These are phyloP conservation scores for Netelia virgata DNA, from an alignment of 2,888 invertebrate species.

Conservation along the genomic window DNA sequence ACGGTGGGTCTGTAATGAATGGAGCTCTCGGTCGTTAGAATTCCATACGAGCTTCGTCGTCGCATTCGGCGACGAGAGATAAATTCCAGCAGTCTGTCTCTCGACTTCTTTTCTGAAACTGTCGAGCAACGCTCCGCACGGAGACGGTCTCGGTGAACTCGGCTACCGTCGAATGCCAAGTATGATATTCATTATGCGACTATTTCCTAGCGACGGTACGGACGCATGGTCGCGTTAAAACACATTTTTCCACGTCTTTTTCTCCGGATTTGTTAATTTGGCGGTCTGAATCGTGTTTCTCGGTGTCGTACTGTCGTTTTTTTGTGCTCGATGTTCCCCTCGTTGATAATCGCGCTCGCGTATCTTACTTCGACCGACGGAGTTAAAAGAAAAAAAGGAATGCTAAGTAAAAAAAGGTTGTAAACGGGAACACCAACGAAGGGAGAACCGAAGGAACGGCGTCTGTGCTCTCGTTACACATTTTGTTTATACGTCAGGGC, in stretches of 20 bases:
- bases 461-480: conserved; percentile 56
- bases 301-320: conserved; percentile 1
- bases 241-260: conserved; percentile 28
- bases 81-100: conserved; percentile 56
- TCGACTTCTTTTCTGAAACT: conserved; percentile 19
- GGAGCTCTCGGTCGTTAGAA: conserved; percentile 54
- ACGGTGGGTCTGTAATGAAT: conserved; percentile 40
- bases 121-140: neutral
- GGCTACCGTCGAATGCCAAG: conserved; percentile 59
- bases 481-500: conserved; percentile 7
- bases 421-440: conserved; percentile 63
- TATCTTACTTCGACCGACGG: neutral
- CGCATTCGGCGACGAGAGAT: conserved; percentile 48
- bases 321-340: conserved; percentile 21
- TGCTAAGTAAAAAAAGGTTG: conserved; percentile 29
- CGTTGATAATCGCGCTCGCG: conserved; percentile 43
- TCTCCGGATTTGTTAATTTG: conserved; percentile 53
- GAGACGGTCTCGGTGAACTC: conserved; percentile 14
- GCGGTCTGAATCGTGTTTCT: conserved; percentile 24
- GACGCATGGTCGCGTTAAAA: neutral
- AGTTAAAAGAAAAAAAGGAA: conserved; percentile 14
- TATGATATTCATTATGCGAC: conserved; percentile 61
- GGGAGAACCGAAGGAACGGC: conserved; percentile 40
- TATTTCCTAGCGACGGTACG: conserved; percentile 49
- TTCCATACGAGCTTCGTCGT: conserved; percentile 48